phyloP scores from a whole-genome alignment of 2,113 vertebrate genomes.

The Xiphorhynchus elegans region DNA sequence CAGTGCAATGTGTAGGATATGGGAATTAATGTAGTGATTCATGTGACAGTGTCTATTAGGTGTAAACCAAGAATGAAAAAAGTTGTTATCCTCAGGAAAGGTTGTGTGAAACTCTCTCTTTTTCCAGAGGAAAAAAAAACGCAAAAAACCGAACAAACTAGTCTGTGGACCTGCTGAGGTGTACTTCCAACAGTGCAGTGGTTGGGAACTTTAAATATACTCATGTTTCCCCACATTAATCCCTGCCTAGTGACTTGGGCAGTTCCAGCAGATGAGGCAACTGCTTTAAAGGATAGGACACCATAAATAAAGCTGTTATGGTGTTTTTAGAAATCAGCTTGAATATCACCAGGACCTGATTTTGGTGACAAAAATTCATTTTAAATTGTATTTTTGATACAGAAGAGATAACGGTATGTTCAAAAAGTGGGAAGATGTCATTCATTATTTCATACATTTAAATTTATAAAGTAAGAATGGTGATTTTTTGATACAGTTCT shows the following conservation, averaged over 20 bases:
- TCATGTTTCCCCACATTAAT: background rate
- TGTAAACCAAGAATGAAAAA: background rate
- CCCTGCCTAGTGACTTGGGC: background rate
- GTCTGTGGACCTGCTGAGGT: background rate
- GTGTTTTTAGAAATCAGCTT: background rate
- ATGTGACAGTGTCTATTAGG: rapidly evolving
- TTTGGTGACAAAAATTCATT: constrained; percentile 48
- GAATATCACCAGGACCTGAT: background rate
- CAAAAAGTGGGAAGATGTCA: background rate
- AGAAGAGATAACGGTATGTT: constrained; percentile 17
- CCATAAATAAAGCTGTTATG: background rate
- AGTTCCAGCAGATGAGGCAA: constrained; percentile 47
- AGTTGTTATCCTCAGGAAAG: background rate
- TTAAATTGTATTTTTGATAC: constrained; percentile 26
- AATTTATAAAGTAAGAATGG: constrained; percentile 28
- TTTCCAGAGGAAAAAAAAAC: background rate
- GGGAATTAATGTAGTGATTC: background rate
- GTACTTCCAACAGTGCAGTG: background rate
- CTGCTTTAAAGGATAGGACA: constrained; percentile 23
- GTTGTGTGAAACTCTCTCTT: background rate
- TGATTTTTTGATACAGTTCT: background rate
- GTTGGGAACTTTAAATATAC: background rate
- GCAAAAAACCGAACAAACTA: background rate
- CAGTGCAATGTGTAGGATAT: background rate
- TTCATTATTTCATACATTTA: constrained; percentile 8